These are phyloP conservation scores for Amblyornis subalaris DNA, from an alignment of 2,113 vertebrate species.

Conservation along the genomic window DNA sequence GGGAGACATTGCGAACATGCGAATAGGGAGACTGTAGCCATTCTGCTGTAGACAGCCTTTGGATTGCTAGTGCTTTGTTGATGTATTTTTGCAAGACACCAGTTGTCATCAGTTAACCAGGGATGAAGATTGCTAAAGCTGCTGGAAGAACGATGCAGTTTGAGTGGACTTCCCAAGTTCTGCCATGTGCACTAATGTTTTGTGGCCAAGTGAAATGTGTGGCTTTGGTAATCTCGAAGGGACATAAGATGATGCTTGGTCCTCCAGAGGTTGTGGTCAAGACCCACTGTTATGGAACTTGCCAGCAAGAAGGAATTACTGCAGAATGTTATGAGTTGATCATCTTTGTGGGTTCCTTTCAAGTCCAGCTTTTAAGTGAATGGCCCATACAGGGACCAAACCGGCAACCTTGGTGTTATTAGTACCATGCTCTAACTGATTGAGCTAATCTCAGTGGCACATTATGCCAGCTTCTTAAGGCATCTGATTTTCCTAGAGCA, in stretches of 20 bases:
- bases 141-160: neutral
- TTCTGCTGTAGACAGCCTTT: neutral
- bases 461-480: neutral
- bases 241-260: neutral
- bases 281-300: neutral
- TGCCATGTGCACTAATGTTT: neutral
- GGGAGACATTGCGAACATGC: neutral
- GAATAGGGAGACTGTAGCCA: accelerated
- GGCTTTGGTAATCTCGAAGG: neutral
- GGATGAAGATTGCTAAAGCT: neutral
- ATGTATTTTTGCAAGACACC: neutral
- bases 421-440: accelerated
- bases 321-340: neutral
- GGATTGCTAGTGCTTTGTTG: neutral
- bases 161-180: neutral
- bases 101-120: neutral
- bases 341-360: too few relatives aligned
- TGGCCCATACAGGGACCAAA: accelerated
- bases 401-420: neutral
- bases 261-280: neutral
- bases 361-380: neutral
- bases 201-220: neutral
- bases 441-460: neutral
- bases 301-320: neutral
- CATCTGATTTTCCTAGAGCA: neutral